phyloP scores from a whole-genome alignment of 2,113 vertebrate genomes.

The Oreochromis tanganicae region DNA sequence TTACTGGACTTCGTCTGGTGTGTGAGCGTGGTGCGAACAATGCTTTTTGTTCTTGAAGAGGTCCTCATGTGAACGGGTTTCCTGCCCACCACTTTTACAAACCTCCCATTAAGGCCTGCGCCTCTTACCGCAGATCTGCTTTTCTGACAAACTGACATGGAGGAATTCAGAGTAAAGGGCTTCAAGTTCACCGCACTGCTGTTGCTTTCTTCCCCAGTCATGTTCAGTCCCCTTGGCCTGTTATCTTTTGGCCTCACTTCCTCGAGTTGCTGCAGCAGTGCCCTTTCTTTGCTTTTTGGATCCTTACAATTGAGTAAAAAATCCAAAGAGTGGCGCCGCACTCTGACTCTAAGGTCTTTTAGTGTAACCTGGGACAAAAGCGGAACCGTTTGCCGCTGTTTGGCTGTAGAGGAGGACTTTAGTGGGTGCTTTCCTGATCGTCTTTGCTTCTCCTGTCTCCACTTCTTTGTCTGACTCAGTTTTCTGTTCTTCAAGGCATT shows the following conservation, averaged over 20 bases:
- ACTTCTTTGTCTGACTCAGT: constrained; percentile 60
- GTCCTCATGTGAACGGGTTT: neutral
- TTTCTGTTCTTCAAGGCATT: constrained; percentile 68
- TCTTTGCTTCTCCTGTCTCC: constrained; percentile 61
- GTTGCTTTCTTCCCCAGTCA: neutral
- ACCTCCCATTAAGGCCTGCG: neutral
- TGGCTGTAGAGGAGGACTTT: neutral
- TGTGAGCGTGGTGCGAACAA: neutral
- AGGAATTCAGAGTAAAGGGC: constrained; percentile 42
- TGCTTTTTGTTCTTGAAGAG: constrained; percentile 54
- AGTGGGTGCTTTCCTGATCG: constrained; percentile 30
- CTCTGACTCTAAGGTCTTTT: constrained; percentile 57
- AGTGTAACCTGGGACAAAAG: constrained; percentile 48
- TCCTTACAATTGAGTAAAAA: constrained; percentile 68
- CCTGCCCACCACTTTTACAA: constrained; percentile 30
- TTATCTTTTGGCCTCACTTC: constrained; percentile 15
- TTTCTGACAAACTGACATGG: neutral
- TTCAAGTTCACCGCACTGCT: constrained; percentile 33
- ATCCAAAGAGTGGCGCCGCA: constrained; percentile 67
- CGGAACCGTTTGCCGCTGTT: constrained; percentile 1
- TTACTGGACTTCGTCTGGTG: neutral
- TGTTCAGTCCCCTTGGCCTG: neutral
- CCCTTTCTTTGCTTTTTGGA: constrained; percentile 64
- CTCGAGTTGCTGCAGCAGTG: constrained; percentile 58
- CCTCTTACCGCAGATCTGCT: neutral